phyloP scores from a whole-genome alignment of 2,888 invertebrate species.

The Hypomecis punctinalis region DNA sequence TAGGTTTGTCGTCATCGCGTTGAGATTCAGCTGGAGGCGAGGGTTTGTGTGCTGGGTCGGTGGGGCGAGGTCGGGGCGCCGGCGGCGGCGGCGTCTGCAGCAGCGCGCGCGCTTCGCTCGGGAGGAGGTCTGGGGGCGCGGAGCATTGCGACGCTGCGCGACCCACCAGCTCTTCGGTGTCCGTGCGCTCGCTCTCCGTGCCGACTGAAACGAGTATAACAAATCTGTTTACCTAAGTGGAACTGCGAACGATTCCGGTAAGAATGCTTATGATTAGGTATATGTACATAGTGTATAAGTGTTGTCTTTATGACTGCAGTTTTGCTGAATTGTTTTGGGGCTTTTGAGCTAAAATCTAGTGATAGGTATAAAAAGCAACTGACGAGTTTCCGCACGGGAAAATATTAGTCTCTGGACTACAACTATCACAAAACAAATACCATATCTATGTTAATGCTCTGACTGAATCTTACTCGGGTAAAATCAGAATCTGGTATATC shows the following conservation, averaged over 20 bases:
- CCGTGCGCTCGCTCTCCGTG: slow-evolving; percentile 87
- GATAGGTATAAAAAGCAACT: no score
- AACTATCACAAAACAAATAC: no score
- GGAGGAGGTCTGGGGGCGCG: slow-evolving; percentile 86
- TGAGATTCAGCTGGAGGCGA: slow-evolving; percentile 46
- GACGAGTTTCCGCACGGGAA: no score
- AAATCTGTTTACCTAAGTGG: background rate
- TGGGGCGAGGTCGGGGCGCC: slow-evolving; percentile 41
- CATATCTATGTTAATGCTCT: no score
- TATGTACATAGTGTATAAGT: no score
- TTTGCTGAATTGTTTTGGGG: no score
- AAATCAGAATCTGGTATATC: no score
- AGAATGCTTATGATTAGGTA: no score
- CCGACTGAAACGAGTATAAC: slow-evolving; percentile 75
- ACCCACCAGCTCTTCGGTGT: slow-evolving; percentile 89
- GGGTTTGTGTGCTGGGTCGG: slow-evolving; percentile 53
- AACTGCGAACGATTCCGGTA: background rate
- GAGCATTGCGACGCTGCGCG: slow-evolving; percentile 87
- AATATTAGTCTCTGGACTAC: no score
- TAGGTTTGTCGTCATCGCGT: slow-evolving; percentile 68
- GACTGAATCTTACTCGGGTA: no score
- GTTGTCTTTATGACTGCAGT: no score
- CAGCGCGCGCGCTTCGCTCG: slow-evolving; percentile 83
- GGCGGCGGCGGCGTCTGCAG: slow-evolving; percentile 65
- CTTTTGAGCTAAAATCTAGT: no score